Evolutionary conservation across 2,888 invertebrate genomes (phyloP).

Genomic region (Polydrusus tereticollis): DNA sequence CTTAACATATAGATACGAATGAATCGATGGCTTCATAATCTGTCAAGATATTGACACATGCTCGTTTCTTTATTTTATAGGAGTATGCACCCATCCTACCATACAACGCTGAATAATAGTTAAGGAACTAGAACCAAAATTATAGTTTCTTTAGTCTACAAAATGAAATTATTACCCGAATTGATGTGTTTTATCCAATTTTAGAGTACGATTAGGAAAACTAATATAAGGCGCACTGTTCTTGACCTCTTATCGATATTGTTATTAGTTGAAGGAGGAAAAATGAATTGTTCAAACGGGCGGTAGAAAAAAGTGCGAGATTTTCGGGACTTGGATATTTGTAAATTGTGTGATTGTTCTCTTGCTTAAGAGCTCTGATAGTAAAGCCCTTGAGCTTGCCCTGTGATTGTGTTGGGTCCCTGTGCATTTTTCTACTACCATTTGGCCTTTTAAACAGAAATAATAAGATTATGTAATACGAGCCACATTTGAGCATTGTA

Average conservation of each 20-base stretch:
- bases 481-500: background rate
- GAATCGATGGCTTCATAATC: background rate
- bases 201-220: conserved; percentile 23
- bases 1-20: too few species aligned
- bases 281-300: background rate
- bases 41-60: conserved; percentile 9
- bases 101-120: conserved; percentile 63
- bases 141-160: conserved; percentile 54
- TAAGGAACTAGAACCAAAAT: conserved; percentile 55
- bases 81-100: conserved; percentile 68
- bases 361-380: too few species aligned
- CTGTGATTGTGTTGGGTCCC: background rate
- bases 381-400: too few species aligned
- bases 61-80: conserved; percentile 59
- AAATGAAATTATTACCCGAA: conserved; percentile 49
- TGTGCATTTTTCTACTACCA: conserved; percentile 20
- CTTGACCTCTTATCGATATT: conserved; percentile 15
- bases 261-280: conserved; percentile 18
- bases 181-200: conserved; percentile 53
- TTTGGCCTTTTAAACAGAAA: conserved; percentile 5
- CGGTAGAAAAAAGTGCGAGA: conserved; percentile 9
- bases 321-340: background rate
- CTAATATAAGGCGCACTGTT: conserved; percentile 15
- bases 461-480: background rate
- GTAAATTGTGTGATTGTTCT: too few species aligned